Percentiles rank a stretch among this genome's conserved stretches.
phyloP scores from a whole-genome alignment of 2,888 invertebrate species.

The Phymatocera aterrima region DNA sequence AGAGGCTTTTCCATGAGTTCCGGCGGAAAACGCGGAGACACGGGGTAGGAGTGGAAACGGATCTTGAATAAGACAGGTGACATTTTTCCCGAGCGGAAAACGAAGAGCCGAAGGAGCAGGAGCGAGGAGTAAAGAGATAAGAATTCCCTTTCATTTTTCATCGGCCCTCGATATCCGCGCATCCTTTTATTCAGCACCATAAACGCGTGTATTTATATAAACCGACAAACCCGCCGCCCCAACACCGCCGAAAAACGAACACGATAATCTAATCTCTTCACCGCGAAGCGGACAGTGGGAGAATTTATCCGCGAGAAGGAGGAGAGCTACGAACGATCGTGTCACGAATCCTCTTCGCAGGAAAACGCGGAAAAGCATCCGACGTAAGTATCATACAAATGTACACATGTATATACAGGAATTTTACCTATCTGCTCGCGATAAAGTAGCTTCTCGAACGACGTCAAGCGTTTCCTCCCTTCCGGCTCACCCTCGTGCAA shows the following conservation, averaged over 20 bases:
- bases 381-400: too few species aligned
- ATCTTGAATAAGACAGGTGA: conserved; percentile 22
- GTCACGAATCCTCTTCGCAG: not conserved
- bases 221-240: too few species aligned
- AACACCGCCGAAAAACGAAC: not conserved
- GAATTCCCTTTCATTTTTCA: conserved; percentile 3
- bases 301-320: not conserved
- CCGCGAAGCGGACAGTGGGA: conserved; percentile 10
- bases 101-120: too few species aligned
- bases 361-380: too few species aligned
- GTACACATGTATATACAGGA: too few species aligned
- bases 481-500: not conserved
- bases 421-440: conserved; percentile 2
- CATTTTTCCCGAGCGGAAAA: conserved; percentile 31
- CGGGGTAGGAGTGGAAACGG: not conserved
- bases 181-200: not conserved
- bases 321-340: not conserved
- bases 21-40: not conserved
- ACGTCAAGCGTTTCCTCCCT: not conserved
- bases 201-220: not conserved
- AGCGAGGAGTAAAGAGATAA: conserved; percentile 5
- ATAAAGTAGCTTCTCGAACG: conserved; percentile 22
- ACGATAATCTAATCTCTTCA: conserved; percentile 25
- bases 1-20: not conserved
- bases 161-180: not conserved